These are phyloP conservation scores for Allophyes oxyacanthae DNA, from an alignment of 2,888 invertebrate species.

Conservation along the genomic window DNA sequence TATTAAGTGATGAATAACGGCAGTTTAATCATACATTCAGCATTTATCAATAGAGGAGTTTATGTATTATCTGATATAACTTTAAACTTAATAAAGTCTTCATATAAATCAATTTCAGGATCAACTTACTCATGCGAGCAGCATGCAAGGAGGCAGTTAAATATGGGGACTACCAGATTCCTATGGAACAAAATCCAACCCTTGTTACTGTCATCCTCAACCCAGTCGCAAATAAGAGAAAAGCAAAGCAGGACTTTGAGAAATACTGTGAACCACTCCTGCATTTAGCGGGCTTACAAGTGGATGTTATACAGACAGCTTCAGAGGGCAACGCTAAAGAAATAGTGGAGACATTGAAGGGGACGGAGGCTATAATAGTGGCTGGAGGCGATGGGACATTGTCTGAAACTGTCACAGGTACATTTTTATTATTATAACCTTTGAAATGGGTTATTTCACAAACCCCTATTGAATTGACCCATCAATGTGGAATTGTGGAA, in stretches of 20 bases:
- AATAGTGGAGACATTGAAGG: conserved; percentile 92
- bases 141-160: conserved; percentile 94
- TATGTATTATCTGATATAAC: too few relatives aligned
- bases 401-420: conserved; percentile 94
- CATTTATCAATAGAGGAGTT: too few relatives aligned
- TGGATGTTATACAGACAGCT: conserved; percentile 92
- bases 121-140: conserved; percentile 92
- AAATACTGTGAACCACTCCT: conserved; percentile 97
- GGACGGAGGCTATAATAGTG: conserved; percentile 95
- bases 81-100: background rate
- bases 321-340: conserved; percentile 96
- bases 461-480: too few relatives aligned
- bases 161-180: conserved; percentile 91
- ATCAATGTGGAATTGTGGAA: too few relatives aligned
- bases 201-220: conserved; percentile 96
- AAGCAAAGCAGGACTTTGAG: conserved; percentile 92
- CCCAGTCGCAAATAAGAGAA: conserved; percentile 96
- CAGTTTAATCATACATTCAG: too few relatives aligned
- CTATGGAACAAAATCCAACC: conserved; percentile 90
- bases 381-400: conserved; percentile 99
- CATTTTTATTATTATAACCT: too few relatives aligned
- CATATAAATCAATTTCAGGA: conserved; percentile 85
- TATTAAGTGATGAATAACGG: too few relatives aligned
- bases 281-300: conserved; percentile 95
- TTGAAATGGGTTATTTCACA: too few relatives aligned